A percentile compares a stretch with the other conserved stretches of the same genome.
These are phyloP conservation scores for Halisarca cf. caerulea DNA, from an alignment of 37 sponge, comb jelly and placozoan genomes.

Conservation along the genomic window DNA sequence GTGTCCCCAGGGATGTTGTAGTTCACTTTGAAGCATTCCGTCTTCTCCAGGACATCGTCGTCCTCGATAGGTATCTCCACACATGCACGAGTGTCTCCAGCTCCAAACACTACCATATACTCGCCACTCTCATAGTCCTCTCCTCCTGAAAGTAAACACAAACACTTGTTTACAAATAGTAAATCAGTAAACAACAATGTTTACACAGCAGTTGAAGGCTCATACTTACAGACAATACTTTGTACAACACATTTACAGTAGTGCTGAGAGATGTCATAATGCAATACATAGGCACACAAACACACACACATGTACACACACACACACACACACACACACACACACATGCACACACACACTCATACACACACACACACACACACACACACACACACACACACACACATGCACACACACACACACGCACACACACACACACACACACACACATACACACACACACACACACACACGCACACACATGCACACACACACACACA, in stretches of 20 bases:
- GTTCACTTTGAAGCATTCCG: slow-evolving; percentile 22
- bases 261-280: too few species aligned
- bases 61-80: slow-evolving; percentile 11
- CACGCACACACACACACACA: neutral
- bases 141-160: neutral
- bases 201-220: too few species aligned
- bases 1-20: neutral
- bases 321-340: neutral
- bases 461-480: neutral
- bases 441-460: neutral
- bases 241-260: too few species aligned
- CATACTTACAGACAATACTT: too few species aligned
- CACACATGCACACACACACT: neutral
- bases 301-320: neutral
- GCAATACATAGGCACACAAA: too few species aligned
- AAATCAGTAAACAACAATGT: too few species aligned
- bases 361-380: too few species aligned
- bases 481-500: neutral
- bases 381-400: too few species aligned
- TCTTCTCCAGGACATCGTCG: neutral
- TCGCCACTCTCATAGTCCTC: neutral
- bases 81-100: neutral
- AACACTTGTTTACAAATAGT: too few species aligned
- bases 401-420: too few species aligned
- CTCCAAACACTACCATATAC: neutral